phyloP scores from a whole-genome alignment of 92 coral and sea anemone genomes.

The Metridium senile region DNA sequence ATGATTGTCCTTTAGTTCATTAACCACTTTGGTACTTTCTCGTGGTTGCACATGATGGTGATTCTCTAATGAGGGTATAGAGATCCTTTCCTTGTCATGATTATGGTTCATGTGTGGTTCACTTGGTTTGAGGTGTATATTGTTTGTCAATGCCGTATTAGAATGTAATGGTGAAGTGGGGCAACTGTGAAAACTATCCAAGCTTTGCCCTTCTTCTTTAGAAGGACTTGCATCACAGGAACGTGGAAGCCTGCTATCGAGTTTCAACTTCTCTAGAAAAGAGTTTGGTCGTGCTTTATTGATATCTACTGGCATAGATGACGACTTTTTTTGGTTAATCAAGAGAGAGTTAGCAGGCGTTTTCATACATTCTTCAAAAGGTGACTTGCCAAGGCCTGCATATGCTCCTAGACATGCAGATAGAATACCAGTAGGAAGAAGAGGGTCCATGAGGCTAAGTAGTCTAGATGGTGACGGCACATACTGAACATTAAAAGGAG shows the following conservation, averaged over 20 bases:
- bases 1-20: neutral
- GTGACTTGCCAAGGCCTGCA: constrained; percentile 86
- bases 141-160: constrained; percentile 15
- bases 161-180: constrained; percentile 47
- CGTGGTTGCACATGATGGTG: neutral
- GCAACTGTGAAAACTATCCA: constrained; percentile 76
- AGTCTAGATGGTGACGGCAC: constrained; percentile 95
- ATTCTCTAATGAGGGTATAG: neutral
- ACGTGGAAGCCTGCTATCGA: neutral
- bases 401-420: constrained; percentile 89
- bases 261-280: constrained; percentile 46
- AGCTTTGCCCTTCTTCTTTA: constrained; percentile 19
- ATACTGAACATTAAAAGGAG: constrained; percentile 92
- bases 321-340: constrained; percentile 32
- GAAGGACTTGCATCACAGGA: constrained; percentile 20
- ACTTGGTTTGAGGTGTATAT: neutral
- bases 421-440: constrained; percentile 82
- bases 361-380: constrained; percentile 78
- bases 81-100: neutral
- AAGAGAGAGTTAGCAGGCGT: constrained; percentile 42
- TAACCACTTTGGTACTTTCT: neutral
- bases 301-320: constrained; percentile 37
- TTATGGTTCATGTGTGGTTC: neutral
- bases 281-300: constrained; percentile 51
- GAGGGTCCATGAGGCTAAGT: constrained; percentile 87